Evolutionary conservation across 2,797 vertebrate genomes (phyloP).

Genomic region (Paedocypris micromegethes): DNA sequence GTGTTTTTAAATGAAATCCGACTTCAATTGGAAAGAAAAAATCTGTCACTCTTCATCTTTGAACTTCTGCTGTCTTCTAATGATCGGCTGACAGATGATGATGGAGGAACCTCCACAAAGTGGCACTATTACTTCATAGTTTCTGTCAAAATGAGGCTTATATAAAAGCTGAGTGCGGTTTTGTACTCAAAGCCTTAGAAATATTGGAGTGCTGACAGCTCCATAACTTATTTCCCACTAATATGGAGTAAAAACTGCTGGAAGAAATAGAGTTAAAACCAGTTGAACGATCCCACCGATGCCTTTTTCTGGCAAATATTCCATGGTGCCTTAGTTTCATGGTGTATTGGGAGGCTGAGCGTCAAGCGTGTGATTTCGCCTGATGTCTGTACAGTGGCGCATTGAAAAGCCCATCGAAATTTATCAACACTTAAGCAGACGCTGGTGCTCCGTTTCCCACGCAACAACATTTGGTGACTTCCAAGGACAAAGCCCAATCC

Average conservation of each 20-base stretch:
- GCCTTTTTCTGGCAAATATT: slow-evolving; percentile 10
- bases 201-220: slow-evolving; percentile 8
- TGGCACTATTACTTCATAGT: neutral
- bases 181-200: slow-evolving; percentile 7
- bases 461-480: slow-evolving; percentile 5
- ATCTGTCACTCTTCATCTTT: too few species aligned
- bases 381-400: neutral
- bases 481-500: slow-evolving; percentile 33
- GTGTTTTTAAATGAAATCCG: too few species aligned
- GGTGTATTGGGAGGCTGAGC: neutral
- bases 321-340: neutral
- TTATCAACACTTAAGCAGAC: slow-evolving; percentile 5
- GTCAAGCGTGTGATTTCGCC: neutral
- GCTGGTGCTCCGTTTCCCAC: neutral
- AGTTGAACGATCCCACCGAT: neutral
- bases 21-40: too few species aligned
- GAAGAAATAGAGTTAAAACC: neutral
- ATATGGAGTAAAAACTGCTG: slow-evolving; percentile 3
- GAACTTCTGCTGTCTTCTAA: too few species aligned
- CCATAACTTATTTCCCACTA: slow-evolving; percentile 6
- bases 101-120: slow-evolving; percentile 8
- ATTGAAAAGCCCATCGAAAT: slow-evolving; percentile 2
- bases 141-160: slow-evolving; percentile 26
- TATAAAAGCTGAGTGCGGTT: slow-evolving; percentile 21
- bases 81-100: neutral